Conservation (phyloP, 2,888 invertebrate species). For the Mythimna albipuncta region DNA sequence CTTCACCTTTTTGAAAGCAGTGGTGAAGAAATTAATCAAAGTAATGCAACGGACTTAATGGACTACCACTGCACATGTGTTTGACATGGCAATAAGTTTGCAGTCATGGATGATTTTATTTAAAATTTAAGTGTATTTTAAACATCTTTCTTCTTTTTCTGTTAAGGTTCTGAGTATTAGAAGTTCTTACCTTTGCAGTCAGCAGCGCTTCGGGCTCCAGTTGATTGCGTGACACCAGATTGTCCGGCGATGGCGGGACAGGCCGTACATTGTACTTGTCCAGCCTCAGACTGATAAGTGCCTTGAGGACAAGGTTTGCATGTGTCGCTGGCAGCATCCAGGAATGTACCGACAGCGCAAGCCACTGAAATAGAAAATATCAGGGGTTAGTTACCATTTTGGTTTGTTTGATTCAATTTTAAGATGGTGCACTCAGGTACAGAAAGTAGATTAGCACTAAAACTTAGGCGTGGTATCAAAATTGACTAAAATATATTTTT, state of each 20-base stretch:
- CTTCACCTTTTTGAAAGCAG: too few relatives aligned
- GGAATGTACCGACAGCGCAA: conserved; percentile 97
- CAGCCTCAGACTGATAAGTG: conserved; percentile 98
- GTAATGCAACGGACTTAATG: too few relatives aligned
- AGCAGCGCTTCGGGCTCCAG: conserved; percentile 96
- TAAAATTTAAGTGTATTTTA: too few relatives aligned
- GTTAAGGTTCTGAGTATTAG: neutral
- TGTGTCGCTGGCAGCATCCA: conserved; percentile 93
- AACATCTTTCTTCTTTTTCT: too few relatives aligned
- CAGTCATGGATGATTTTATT: too few relatives aligned
- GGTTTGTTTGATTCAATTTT: neutral
- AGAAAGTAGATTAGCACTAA: too few relatives aligned
- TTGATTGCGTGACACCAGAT: conserved; percentile 96
- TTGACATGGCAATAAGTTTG: too few relatives aligned
- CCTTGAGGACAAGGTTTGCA: conserved; percentile 97
- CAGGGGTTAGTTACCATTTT: neutral
- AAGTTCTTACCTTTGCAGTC: conserved; percentile 94
- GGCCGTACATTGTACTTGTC: conserved; percentile 96
- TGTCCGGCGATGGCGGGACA: conserved; percentile 98
- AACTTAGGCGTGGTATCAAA: too few relatives aligned
- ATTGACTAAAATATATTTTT: too few relatives aligned
- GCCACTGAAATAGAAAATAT: conserved; percentile 91
- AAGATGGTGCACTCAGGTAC: too few relatives aligned
- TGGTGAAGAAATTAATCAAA: too few relatives aligned
- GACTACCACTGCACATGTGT: too few relatives aligned